Percentiles rank a stretch among this genome's conserved stretches.
These are phyloP conservation scores for Mastomys coucha DNA, from an alignment of 2,113 vertebrate genomes.

Conservation along the genomic window DNA sequence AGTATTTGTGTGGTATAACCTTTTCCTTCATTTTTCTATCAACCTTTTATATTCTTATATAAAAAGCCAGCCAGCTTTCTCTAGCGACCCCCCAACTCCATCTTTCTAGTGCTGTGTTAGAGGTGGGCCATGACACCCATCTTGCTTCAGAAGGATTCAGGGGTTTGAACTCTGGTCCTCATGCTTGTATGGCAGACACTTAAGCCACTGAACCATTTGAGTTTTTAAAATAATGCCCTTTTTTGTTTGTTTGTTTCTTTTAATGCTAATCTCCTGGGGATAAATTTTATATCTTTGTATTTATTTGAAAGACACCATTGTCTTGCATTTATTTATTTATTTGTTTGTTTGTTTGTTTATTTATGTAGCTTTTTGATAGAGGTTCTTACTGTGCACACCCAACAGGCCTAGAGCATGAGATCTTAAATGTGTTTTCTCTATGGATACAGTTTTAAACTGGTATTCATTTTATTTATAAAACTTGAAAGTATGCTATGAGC, in stretches of 20 bases:
- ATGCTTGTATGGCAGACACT: accelerated
- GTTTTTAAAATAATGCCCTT: not conserved
- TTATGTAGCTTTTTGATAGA: not conserved
- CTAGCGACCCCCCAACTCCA: not conserved
- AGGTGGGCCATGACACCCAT: not conserved
- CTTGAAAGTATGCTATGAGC: not conserved
- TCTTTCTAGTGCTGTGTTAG: not conserved
- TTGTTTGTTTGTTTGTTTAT: not conserved
- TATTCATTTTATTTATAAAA: conserved; percentile 39
- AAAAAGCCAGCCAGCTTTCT: not conserved
- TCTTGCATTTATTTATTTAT: not conserved
- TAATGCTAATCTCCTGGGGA: not conserved
- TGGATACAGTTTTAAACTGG: conserved; percentile 9
- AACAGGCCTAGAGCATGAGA: not conserved
- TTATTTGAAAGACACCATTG: conserved; percentile 49
- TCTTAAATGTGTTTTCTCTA: not conserved
- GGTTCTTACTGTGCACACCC: not conserved
- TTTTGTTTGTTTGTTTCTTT: conserved; percentile 12
- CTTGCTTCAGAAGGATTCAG: not conserved
- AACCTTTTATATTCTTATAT: not conserved
- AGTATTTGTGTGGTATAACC: not conserved
- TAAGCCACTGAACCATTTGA: not conserved
- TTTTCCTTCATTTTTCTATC: conserved; percentile 37
- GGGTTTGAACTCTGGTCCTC: not conserved
- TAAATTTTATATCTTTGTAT: conserved; percentile 3